Evolutionary conservation across 2,888 invertebrate genomes (phyloP), one percentile per base, ranked within the genome.

Genomic region (Eristalis tenax): DNA sequence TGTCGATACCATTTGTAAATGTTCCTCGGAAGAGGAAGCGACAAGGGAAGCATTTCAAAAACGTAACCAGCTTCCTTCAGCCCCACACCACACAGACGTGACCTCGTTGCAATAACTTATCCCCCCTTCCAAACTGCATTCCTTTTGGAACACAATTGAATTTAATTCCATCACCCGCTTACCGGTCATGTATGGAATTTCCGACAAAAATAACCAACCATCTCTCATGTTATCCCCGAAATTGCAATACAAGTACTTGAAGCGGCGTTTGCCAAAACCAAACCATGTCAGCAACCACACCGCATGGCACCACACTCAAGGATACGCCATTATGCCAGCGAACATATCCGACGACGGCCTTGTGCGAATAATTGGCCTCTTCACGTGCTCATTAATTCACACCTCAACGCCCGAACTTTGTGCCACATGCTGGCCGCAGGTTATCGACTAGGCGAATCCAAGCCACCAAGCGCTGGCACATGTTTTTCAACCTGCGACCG

Each of bases 321-420:
- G 77, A 69, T 75, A 66, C 40, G 43, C 40, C 76, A 57, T 65
- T 85, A 68, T 68, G 76, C 63, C 57, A 71, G 71, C 50, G 61
- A 40, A 74, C 75, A 84, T 59, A 50, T 80, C 68, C 43, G 22
- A 56, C 32, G 50, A 71, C 61, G 76, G 84, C 84, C 81, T 85
- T 84, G 81, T 76, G 66, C 75, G 76, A 76, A 76, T 76, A 84
- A 84, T 84, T 85, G 77, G 74, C 85, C 82, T 74, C 74, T 82
- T 78, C 73, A 61, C 82, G 74, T 70, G 56, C 82, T 86, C 85
- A 78, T 82, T 86, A 86, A 78, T 86, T 85, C 65, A 68, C 73
- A 82, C 82, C 77, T 81, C 76, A 68, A 73, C 65, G 18, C 38
- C 59, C 2, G 18, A 73, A 73, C 56, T 73, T 66, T 61, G 56